Evolutionary conservation across 2,888 invertebrate genomes (phyloP).

Genomic region (Phyllotreta striolata): DNA sequence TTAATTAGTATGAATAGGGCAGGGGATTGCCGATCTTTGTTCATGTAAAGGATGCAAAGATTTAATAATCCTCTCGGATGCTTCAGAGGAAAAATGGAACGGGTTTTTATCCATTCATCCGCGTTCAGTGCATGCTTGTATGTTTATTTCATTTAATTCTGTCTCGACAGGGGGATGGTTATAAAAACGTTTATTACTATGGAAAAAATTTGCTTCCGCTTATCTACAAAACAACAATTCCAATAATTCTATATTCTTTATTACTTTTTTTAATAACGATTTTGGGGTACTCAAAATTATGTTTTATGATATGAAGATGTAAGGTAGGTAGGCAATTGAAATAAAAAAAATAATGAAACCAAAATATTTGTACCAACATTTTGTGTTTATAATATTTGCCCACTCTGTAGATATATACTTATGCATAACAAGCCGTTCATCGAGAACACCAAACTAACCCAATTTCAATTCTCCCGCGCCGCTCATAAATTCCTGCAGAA

Average conservation of each 20-base stretch:
- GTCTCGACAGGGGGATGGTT: neutral
- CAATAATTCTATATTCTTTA: no score
- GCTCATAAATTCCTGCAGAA: constrained; percentile 25
- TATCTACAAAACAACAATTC: no score
- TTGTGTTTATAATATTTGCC: neutral
- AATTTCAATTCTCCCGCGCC: constrained; percentile 30
- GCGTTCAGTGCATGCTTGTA: neutral
- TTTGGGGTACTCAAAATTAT: neutral
- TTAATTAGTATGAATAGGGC: constrained; percentile 40
- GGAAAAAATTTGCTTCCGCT: no score
- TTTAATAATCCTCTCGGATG: constrained; percentile 19
- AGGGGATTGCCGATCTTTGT: constrained; percentile 26
- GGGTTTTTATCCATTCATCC: constrained; percentile 4
- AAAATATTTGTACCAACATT: no score
- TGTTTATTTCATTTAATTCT: constrained; percentile 11
- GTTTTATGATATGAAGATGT: no score
- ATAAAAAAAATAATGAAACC: no score
- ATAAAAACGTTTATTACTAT: no score
- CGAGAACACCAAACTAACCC: constrained; percentile 31
- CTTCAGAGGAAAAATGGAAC: constrained; percentile 4
- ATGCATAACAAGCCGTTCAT: constrained; percentile 24
- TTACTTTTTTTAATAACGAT: no score
- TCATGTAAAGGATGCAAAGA: constrained; percentile 26
- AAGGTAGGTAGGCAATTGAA: no score
- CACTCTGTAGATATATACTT: neutral